Evolutionary conservation across 2,113 vertebrate genomes (phyloP), one percentile per base, ranked within the genome.

Genomic region (Phalacrocorax brasilianus): DNA sequence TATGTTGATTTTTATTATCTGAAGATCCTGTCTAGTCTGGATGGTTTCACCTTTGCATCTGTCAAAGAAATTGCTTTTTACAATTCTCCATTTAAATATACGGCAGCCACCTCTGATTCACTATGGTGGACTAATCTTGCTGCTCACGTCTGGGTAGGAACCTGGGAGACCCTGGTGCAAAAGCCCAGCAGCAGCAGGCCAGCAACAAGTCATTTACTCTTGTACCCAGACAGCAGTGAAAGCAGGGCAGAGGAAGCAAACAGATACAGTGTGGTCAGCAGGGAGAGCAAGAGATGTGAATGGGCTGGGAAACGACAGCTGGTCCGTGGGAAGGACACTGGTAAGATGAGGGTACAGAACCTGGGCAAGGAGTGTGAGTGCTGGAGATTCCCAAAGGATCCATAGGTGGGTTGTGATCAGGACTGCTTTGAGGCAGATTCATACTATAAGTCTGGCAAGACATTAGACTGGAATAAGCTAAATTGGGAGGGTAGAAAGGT

Each of bases 111-210:
- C 22, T 73, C 62, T 71, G 20, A 35, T 79, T 89, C 35, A 19
- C 13, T 62, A 0, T 22, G 32, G 15, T 11, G 38, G 21, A 40
- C 17, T 81, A 47, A 53, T 47, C 27, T 78, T 33, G 13, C 28
- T 61, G 28, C 63, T 85, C 4, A 5, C 0, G 1, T 32, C 26
- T 92, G 18, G 11, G n/a, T 44, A 59, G 71, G 55, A 91, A 8
- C 16, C 9, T 19, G 16, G 14, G n/a, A 65, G 24, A 62, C 9
- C 9, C 35, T 35, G 0, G 0, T 53, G 50, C 1, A 2, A 68
- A 77, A 77, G 2, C 9, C 12, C 24, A 47, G 47, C 12, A 79
- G 16, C 44, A 33, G n/a, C 24, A 65, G 33, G 19, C 19, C 14
- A 70, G 20, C 18, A 70, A 10, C 9, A 45, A 74, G 40, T 44